Conservation (phyloP, 2,797 vertebrate species). For the Tadarida brasiliensis region DNA sequence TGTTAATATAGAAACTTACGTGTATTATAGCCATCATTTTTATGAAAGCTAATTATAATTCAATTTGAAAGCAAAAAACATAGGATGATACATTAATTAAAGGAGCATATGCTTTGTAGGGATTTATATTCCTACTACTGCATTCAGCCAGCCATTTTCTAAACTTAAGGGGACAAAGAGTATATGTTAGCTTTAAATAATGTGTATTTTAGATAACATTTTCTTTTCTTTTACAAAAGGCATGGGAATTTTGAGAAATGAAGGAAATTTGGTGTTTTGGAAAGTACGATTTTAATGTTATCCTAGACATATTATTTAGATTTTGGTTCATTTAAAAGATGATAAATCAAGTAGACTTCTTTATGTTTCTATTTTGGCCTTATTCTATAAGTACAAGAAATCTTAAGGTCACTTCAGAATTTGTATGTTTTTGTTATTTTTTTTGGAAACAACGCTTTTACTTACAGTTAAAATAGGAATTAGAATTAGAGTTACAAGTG, state of each 20-base stretch:
- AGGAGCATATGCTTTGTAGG: neutral
- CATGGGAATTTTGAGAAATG: constrained; percentile 15
- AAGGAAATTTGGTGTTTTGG: constrained; percentile 38
- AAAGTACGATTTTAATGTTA: constrained; percentile 59
- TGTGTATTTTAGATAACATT: constrained; percentile 18
- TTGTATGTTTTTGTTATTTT: constrained; percentile 53
- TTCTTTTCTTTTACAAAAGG: constrained; percentile 42
- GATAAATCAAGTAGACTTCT: neutral
- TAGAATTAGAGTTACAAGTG: constrained; percentile 33
- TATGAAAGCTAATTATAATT: neutral
- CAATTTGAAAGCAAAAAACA: neutral
- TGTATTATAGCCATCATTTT: neutral
- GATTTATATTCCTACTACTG: neutral
- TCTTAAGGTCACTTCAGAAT: constrained; percentile 5
- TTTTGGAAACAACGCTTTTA: constrained; percentile 22
- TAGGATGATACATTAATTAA: neutral
- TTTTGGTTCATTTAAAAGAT: constrained; percentile 34
- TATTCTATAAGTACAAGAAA: neutral
- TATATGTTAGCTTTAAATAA: constrained; percentile 11
- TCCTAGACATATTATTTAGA: neutral
- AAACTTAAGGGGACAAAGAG: neutral
- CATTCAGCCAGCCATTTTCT: neutral
- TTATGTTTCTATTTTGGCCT: constrained; percentile 53
- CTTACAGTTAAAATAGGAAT: constrained; percentile 25
- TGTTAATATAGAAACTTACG: neutral